Evolutionary conservation across 2,888 invertebrate genomes (phyloP).

Genomic region (Standfussiana lucernea): DNA sequence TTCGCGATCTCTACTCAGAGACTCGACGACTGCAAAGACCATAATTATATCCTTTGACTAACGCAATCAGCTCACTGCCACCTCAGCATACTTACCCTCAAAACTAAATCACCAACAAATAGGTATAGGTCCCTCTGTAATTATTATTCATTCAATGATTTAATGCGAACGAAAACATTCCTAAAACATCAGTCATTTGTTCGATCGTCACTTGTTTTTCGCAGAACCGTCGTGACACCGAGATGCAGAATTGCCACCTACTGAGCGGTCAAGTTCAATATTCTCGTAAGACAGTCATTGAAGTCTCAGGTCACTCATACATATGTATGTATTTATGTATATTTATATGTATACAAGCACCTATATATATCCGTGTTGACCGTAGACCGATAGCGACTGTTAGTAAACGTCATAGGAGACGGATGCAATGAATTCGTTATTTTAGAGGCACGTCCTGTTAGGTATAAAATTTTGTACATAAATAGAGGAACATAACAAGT

Average conservation of each 20-base stretch:
- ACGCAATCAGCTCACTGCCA: neutral
- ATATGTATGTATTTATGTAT: constrained; percentile 39
- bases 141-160: neutral
- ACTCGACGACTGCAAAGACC: too few species aligned
- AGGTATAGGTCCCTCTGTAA: neutral
- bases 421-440: constrained; percentile 55
- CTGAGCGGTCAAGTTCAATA: constrained; percentile 42
- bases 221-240: constrained; percentile 12
- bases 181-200: constrained; percentile 21
- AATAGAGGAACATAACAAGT: neutral
- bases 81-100: neutral
- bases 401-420: constrained; percentile 36
- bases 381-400: constrained; percentile 14
- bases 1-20: neutral
- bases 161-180: neutral
- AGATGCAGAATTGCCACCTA: constrained; percentile 20
- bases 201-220: constrained; percentile 23
- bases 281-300: constrained; percentile 43
- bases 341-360: neutral
- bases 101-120: neutral
- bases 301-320: constrained; percentile 23
- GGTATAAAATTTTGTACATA: neutral
- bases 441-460: constrained; percentile 32
- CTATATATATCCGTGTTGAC: constrained; percentile 5
- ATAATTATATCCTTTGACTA: too few species aligned